These are phyloP conservation scores for Phataginus tetradactyla DNA, from an alignment of 2,797 vertebrate genomes.

Conservation along the genomic window DNA sequence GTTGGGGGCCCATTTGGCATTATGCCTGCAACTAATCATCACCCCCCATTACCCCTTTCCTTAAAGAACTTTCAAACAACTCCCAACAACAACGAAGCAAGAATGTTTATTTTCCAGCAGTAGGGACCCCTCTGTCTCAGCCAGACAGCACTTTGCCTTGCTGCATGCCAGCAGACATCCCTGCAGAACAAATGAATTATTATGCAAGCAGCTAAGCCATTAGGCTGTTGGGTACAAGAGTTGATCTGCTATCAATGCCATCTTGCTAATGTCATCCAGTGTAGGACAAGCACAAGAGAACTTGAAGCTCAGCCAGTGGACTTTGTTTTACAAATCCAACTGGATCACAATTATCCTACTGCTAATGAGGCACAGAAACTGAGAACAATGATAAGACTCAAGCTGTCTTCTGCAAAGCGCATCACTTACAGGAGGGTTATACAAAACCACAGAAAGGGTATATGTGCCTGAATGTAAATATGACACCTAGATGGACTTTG, in stretches of 20 bases:
- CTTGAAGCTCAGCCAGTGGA: slow-evolving; percentile 34
- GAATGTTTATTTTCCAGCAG: neutral
- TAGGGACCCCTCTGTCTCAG: neutral
- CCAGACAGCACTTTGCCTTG: neutral
- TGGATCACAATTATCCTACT: slow-evolving; percentile 23
- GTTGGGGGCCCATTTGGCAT: neutral
- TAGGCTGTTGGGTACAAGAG: neutral
- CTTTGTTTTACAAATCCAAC: slow-evolving; percentile 53
- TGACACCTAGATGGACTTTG: neutral
- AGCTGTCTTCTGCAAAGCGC: neutral
- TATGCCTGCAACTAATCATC: neutral
- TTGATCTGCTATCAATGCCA: neutral
- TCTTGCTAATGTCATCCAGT: neutral
- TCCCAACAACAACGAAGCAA: neutral
- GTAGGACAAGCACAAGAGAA: neutral
- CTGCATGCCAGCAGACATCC: neutral
- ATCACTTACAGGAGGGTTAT: neutral
- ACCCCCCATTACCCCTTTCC: neutral
- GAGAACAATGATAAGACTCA: slow-evolving; percentile 33
- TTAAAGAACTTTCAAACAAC: slow-evolving; percentile 44
- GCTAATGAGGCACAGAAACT: slow-evolving; percentile 27
- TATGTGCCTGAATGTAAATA: neutral
- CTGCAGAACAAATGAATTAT: neutral
- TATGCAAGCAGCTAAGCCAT: neutral
- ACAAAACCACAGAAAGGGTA: neutral